Conservation (phyloP, 2,888 invertebrate species). For the Drosophila mayaguana region DNA sequence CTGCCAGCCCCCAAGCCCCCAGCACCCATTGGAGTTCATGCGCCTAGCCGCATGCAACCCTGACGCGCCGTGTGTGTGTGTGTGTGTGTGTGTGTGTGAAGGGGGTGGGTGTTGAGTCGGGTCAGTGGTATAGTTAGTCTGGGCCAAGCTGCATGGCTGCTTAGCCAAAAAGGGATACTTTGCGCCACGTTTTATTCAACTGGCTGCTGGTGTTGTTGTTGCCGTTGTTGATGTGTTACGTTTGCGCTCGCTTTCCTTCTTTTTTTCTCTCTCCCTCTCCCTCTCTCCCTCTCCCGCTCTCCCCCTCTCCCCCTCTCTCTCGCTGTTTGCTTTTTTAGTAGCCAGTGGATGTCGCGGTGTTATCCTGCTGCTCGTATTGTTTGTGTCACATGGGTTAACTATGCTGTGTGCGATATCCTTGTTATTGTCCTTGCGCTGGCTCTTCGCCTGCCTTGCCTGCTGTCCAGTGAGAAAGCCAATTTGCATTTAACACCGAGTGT, state of each 20-base stretch:
- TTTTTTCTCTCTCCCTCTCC: not conserved
- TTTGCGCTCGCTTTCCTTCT: not conserved
- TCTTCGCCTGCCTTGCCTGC: constrained; percentile 6
- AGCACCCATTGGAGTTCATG: constrained; percentile 23
- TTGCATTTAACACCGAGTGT: constrained; percentile 84
- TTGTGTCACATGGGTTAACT: constrained; percentile 52
- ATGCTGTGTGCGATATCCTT: constrained; percentile 57
- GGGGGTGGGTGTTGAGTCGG: constrained; percentile 6
- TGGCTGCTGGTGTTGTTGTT: constrained; percentile 17
- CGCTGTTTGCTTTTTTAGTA: constrained; percentile 16
- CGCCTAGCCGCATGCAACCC: constrained; percentile 49
- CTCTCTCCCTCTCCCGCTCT: too few species aligned
- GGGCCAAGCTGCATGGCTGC: constrained; percentile 12
- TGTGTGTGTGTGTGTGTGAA: constrained; percentile 4
- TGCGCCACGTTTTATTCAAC: constrained; percentile 22
- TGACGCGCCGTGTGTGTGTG: constrained; percentile 33
- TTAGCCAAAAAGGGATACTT: constrained; percentile 39
- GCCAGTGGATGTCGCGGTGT: constrained; percentile 23
- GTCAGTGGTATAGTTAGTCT: constrained; percentile 31
- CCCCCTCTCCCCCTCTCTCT: not conserved
- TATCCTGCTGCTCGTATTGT: constrained; percentile 27
- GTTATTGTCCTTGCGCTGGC: constrained; percentile 46
- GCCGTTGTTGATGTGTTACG: constrained; percentile 8
- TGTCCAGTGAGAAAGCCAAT: constrained; percentile 82
- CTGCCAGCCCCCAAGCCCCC: not conserved